Evolutionary conservation across 92 coral and sea anemone genomes (phyloP).

Genomic region (Meandrina meandrites): DNA sequence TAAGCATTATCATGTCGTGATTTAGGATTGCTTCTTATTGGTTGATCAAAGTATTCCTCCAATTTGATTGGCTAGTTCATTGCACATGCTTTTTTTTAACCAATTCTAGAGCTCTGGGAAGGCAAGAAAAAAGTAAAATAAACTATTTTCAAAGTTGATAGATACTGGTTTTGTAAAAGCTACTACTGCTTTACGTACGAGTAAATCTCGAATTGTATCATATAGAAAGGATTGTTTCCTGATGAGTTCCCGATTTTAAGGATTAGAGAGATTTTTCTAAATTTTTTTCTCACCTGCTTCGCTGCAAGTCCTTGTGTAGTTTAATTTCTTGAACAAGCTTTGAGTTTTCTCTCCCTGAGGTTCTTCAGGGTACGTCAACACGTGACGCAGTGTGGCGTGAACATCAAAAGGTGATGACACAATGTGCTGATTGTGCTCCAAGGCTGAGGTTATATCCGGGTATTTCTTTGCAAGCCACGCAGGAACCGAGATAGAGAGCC

Average conservation of each 20-base stretch:
- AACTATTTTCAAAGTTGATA: too few species aligned
- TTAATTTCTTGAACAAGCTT: constrained; percentile 71
- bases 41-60: not conserved
- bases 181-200: too few species aligned
- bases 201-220: too few species aligned
- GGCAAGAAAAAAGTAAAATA: not conserved
- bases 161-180: too few species aligned
- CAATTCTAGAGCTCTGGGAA: not conserved
- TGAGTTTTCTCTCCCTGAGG: constrained; percentile 73
- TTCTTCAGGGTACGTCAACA: constrained; percentile 75
- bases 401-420: constrained; percentile 88
- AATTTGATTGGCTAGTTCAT: not conserved
- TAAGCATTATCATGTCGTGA: not conserved
- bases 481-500: constrained; percentile 90
- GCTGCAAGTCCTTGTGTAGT: constrained; percentile 65
- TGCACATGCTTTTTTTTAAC: not conserved
- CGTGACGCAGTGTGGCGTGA: constrained; percentile 87
- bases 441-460: constrained; percentile 72
- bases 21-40: not conserved
- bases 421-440: constrained; percentile 71
- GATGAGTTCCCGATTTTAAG: too few species aligned
- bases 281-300: constrained; percentile 76
- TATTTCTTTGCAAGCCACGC: constrained; percentile 69
- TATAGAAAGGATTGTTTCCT: too few species aligned
- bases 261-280: not conserved